Evolutionary conservation across 2,888 invertebrate species (phyloP).

Genomic region (Zhuqinia jingwanae): DNA sequence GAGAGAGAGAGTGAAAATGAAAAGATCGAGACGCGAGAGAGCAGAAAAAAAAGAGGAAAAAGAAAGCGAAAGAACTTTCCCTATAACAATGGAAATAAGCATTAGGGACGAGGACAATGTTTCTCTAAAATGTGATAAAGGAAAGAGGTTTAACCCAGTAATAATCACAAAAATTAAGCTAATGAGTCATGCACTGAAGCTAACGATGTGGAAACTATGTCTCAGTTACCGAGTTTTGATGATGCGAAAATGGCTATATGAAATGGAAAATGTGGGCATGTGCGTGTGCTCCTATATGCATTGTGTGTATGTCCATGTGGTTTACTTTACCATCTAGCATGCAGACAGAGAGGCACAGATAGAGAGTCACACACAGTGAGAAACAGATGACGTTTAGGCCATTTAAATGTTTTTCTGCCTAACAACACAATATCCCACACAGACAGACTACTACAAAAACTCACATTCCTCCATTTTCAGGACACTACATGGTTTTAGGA

Average conservation of each 20-base stretch:
- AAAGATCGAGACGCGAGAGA: not conserved
- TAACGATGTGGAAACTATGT: slow-evolving; percentile 70
- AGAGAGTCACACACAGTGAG: no score
- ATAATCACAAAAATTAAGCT: slow-evolving; percentile 69
- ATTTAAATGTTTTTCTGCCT: not conserved
- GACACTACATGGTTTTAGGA: not conserved
- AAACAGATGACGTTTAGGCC: slow-evolving; percentile 44
- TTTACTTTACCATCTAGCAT: not conserved
- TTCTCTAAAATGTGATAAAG: slow-evolving; percentile 51
- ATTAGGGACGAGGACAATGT: slow-evolving; percentile 20
- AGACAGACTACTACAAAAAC: not conserved
- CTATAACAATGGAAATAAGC: slow-evolving; percentile 48
- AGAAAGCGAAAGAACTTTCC: slow-evolving; percentile 18
- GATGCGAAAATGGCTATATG: slow-evolving; percentile 55
- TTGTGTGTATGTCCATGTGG: not conserved
- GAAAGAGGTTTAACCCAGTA: slow-evolving; percentile 54
- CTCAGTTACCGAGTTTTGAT: slow-evolving; percentile 64
- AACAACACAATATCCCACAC: not conserved
- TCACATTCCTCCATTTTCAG: no score
- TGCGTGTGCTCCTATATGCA: not conserved
- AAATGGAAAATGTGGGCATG: not conserved
- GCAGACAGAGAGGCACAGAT: not conserved
- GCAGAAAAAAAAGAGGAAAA: not conserved
- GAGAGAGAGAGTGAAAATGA: not conserved
- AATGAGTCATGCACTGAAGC: slow-evolving; percentile 64